These are phyloP conservation scores for Cyprinella venusta DNA, from an alignment of 2,797 vertebrate genomes.

Conservation along the genomic window DNA sequence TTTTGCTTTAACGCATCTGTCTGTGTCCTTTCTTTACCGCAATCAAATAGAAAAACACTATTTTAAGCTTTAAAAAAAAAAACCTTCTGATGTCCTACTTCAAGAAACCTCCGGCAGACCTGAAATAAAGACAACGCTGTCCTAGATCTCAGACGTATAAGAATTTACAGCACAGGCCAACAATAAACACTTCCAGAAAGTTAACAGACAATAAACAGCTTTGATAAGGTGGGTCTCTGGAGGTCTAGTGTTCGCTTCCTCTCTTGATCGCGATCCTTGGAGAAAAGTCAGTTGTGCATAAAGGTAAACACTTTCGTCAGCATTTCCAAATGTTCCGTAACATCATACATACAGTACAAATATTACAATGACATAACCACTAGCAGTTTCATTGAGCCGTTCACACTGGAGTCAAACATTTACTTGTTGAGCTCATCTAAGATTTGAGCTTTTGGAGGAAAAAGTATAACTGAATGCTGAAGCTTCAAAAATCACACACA, in stretches of 20 bases:
- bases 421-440: neutral
- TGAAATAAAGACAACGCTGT: slow-evolving; percentile 80
- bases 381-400: neutral
- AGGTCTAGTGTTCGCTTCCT: neutral
- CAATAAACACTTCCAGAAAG: slow-evolving; percentile 22
- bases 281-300: neutral
- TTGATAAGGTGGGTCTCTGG: neutral
- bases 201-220: slow-evolving; percentile 19
- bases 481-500: neutral
- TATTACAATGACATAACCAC: neutral
- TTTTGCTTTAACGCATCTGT: slow-evolving; percentile 12
- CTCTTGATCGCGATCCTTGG: neutral
- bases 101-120: slow-evolving; percentile 52
- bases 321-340: neutral
- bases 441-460: neutral
- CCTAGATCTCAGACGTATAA: slow-evolving; percentile 65
- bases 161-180: neutral
- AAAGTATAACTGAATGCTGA: neutral
- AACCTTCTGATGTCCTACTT: slow-evolving; percentile 59
- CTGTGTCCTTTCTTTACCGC: slow-evolving; percentile 36
- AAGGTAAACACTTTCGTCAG: slow-evolving; percentile 8
- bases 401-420: neutral
- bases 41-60: slow-evolving; percentile 55
- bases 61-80: slow-evolving; percentile 50
- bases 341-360: neutral